A percentile compares a stretch with the other conserved stretches of the same genome.
Conservation (phyloP, 2,888 invertebrate species). For the Lapara coniferarum region DNA sequence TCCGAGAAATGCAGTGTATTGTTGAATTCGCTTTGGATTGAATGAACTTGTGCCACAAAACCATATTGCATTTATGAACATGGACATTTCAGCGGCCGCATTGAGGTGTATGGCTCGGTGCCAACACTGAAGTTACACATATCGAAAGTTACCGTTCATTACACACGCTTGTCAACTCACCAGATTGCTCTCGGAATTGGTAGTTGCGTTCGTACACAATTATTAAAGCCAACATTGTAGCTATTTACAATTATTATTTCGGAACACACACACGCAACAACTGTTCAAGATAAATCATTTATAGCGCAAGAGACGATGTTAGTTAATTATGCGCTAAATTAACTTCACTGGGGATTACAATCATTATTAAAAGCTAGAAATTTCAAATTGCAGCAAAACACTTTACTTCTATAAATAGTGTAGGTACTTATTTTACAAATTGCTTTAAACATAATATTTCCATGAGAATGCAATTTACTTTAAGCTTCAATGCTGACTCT, state of each 20-base stretch:
- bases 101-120: constrained; percentile 47
- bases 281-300: constrained; percentile 3
- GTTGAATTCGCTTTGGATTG: constrained; percentile 44
- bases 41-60: constrained; percentile 33
- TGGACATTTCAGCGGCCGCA: constrained; percentile 41
- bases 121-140: constrained; percentile 44
- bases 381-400: background rate
- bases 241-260: background rate
- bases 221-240: background rate
- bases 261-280: background rate
- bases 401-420: background rate
- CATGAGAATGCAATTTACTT: constrained; percentile 4
- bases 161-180: constrained; percentile 47
- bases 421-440: background rate
- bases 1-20: constrained; percentile 43
- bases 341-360: no score
- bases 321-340: no score
- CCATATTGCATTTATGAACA: constrained; percentile 36
- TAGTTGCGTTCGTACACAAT: background rate
- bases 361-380: background rate
- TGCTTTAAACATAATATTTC: background rate
- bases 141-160: constrained; percentile 44
- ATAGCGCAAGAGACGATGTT: background rate
- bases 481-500: background rate
- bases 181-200: constrained; percentile 38